Evolutionary conservation across 2,888 invertebrate species (phyloP).

Genomic region (Pristionchus arcanus): DNA sequence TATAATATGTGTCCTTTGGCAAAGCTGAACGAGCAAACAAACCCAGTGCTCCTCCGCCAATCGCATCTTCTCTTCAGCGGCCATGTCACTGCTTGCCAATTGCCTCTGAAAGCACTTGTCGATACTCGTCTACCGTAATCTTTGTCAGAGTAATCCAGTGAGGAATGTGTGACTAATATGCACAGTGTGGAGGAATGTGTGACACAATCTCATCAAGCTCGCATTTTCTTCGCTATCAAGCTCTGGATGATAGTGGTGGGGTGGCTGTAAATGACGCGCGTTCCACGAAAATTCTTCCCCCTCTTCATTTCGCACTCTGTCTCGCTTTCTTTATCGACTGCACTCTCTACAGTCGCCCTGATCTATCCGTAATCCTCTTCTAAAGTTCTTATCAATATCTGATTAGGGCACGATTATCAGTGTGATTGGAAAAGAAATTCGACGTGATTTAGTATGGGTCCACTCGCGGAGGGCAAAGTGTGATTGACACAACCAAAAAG

Average conservation of each 20-base stretch:
- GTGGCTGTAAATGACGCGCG: constrained; percentile 45
- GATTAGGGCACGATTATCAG: background rate
- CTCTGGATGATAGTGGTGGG: background rate
- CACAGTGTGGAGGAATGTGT: background rate
- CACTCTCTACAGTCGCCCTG: background rate
- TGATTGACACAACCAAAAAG: too few species aligned
- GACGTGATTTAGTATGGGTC: constrained; percentile 42
- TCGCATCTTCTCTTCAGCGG: constrained; percentile 17
- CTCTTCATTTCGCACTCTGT: background rate
- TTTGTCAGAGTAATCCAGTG: background rate
- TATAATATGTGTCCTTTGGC: too few species aligned
- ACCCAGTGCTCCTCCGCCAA: constrained; percentile 37
- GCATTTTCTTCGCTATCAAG: background rate
- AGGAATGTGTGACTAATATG: background rate
- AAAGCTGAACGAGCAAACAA: background rate
- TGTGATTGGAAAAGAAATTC: background rate
- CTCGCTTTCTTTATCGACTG: background rate
- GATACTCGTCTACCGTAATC: background rate
- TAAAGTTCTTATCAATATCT: constrained; percentile 41
- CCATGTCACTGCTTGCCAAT: background rate
- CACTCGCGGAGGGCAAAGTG: background rate
- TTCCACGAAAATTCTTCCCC: background rate
- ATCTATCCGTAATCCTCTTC: constrained; percentile 27
- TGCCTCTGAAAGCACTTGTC: constrained; percentile 34
- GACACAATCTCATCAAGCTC: constrained; percentile 6